phyloP scores from a whole-genome alignment of 2,113 vertebrate genomes.

The Pseudorasbora parva region DNA sequence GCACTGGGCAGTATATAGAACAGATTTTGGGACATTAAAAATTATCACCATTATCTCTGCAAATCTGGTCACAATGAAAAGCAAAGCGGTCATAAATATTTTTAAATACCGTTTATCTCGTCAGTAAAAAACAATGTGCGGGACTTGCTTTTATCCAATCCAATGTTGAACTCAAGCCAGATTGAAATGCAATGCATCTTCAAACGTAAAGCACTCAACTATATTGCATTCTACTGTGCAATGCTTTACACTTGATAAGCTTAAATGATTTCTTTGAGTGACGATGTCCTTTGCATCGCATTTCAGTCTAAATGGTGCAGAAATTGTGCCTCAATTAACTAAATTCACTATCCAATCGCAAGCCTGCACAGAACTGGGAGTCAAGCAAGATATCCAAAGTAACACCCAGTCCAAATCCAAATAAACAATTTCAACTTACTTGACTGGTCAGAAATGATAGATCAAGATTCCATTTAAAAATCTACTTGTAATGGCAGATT shows the following conservation, averaged over 20 bases:
- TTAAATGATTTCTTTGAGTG: neutral
- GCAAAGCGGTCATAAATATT: neutral
- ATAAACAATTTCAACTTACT: neutral
- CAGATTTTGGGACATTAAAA: neutral
- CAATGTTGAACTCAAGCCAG: neutral
- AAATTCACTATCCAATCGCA: neutral
- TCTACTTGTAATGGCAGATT: neutral
- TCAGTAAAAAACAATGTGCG: neutral
- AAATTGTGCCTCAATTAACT: neutral
- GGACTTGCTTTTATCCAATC: neutral
- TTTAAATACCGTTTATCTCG: neutral
- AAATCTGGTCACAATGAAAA: neutral
- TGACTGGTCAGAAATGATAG: no score
- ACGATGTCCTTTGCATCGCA: neutral
- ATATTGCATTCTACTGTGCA: constrained; percentile 20
- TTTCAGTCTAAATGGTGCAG: neutral
- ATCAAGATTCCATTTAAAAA: neutral
- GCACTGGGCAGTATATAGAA: neutral
- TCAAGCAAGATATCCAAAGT: neutral
- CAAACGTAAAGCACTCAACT: constrained; percentile 4
- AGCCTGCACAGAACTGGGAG: neutral
- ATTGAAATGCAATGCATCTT: constrained; percentile 13
- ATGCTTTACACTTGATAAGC: neutral
- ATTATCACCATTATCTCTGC: neutral
- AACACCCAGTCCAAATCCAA: neutral